Evolutionary conservation across 2,797 vertebrate genomes (phyloP).

Genomic region (Antennarius maculatus): DNA sequence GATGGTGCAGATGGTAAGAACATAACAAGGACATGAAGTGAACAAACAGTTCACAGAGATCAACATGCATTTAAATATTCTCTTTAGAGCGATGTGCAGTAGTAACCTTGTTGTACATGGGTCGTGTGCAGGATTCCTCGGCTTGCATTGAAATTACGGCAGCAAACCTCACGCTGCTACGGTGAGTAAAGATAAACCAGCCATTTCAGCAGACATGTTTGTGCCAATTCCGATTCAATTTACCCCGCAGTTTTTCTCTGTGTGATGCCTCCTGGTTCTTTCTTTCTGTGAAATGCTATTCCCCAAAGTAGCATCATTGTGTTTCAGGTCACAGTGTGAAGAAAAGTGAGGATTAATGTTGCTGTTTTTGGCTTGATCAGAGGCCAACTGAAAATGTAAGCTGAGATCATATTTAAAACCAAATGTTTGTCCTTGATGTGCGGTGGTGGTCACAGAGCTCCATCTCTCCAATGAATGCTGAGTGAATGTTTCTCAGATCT

Average conservation of each 20-base stretch:
- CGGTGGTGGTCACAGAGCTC: not conserved
- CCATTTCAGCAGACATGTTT: slow-evolving; percentile 50
- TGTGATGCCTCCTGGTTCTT: slow-evolving; percentile 32
- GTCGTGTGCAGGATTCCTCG: slow-evolving; percentile 56
- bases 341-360: slow-evolving; percentile 27
- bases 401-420: slow-evolving; percentile 12
- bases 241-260: slow-evolving; percentile 39
- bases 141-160: slow-evolving; percentile 56
- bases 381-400: slow-evolving; percentile 6
- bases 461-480: not conserved
- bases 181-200: slow-evolving; percentile 49
- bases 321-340: slow-evolving; percentile 32
- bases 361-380: slow-evolving; percentile 27
- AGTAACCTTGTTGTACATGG: slow-evolving; percentile 55
- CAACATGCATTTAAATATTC: slow-evolving; percentile 66
- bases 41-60: slow-evolving; percentile 52
- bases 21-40: slow-evolving; percentile 58
- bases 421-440: slow-evolving; percentile 30
- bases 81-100: slow-evolving; percentile 59
- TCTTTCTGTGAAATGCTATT: slow-evolving; percentile 10
- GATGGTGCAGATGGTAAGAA: slow-evolving; percentile 29
- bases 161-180: slow-evolving; percentile 33
- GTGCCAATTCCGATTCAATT: slow-evolving; percentile 50
- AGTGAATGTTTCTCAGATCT: slow-evolving; percentile 18
- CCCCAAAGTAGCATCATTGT: not conserved